Percentiles rank a stretch among this genome's conserved stretches.
Evolutionary conservation across 1,140 invertebrate species (phyloP).

Genomic region (Bombyx mori): ASM3026992v2 NC_085122.1:14330001-14330500

Average conservation of each 20-base stretch:
- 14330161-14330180: neutral
- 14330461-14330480: neutral
- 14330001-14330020: too few species aligned
- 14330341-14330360: slow-evolving; percentile 17
- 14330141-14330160: neutral
- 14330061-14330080: neutral
- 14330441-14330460: neutral
- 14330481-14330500: slow-evolving; percentile 11
- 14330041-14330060: neutral
- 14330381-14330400: slow-evolving; percentile 13
- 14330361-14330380: slow-evolving; percentile 13
- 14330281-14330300: neutral
- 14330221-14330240: neutral
- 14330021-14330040: too few species aligned
- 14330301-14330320: slow-evolving; percentile 4
- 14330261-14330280: neutral
- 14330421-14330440: neutral
- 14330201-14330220: neutral
- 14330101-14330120: neutral
- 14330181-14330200: neutral
- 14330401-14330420: slow-evolving; percentile 13
- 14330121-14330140: neutral
- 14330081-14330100: neutral
- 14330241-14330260: neutral
- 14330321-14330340: slow-evolving; percentile 12